phyloP scores from a whole-genome alignment of 2,888 invertebrate genomes.

The Hecatera dysodea region DNA sequence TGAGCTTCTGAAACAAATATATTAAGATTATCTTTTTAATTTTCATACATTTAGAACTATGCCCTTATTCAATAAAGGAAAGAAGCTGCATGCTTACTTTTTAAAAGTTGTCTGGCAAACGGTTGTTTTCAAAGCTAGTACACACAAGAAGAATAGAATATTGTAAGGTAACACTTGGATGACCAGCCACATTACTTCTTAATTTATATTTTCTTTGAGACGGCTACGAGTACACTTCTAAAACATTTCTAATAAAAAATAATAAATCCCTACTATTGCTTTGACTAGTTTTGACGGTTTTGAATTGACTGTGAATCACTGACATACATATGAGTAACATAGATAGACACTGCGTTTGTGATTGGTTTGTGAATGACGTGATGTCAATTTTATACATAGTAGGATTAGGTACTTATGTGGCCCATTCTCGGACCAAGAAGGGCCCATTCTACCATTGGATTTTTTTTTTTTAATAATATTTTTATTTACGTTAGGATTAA shows the following conservation, averaged over 20 bases:
- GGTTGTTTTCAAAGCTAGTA: constrained; percentile 33
- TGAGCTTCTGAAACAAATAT: constrained; percentile 72
- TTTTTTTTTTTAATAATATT: too few relatives aligned
- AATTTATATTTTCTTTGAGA: constrained; percentile 46
- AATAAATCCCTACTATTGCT: constrained; percentile 29
- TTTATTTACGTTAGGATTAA: too few relatives aligned
- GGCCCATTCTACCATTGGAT: too few relatives aligned
- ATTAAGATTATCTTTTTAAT: not conserved
- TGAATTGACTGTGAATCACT: constrained; percentile 1
- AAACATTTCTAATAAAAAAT: constrained; percentile 18
- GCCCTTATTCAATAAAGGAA: not conserved
- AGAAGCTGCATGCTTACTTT: constrained; percentile 38
- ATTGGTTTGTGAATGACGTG: not conserved
- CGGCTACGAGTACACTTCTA: constrained; percentile 17
- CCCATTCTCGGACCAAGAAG: too few relatives aligned
- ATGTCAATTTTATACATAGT: too few relatives aligned
- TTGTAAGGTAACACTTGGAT: constrained; percentile 29
- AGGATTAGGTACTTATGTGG: too few relatives aligned
- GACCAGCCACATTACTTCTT: constrained; percentile 54
- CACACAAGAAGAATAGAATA: constrained; percentile 37
- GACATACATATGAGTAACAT: constrained; percentile 6
- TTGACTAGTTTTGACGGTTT: constrained; percentile 38
- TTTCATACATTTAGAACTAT: not conserved
- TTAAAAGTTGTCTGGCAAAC: constrained; percentile 36
- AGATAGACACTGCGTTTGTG: not conserved